phyloP scores from a whole-genome alignment of 2,113 vertebrate species.

The Anarrhichthys ocellatus region DNA sequence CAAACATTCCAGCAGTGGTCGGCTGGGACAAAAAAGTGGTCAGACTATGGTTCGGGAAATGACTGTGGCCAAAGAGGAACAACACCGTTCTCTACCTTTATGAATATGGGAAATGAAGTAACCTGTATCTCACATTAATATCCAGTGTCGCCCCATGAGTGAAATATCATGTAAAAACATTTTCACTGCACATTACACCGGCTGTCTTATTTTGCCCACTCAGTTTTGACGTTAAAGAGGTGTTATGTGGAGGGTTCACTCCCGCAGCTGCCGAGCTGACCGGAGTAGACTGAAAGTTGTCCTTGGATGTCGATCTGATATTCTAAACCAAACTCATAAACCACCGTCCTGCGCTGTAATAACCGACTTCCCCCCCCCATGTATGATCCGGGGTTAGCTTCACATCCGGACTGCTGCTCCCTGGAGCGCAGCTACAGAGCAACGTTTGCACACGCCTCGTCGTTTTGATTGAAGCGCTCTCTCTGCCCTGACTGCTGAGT shows the following conservation, averaged over 20 bases:
- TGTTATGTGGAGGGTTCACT: slow-evolving; percentile 70
- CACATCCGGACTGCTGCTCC: slow-evolving; percentile 82
- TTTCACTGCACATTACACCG: slow-evolving; percentile 57
- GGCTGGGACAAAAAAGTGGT: slow-evolving; percentile 28
- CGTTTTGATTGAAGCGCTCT: slow-evolving; percentile 35
- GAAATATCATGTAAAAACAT: slow-evolving; percentile 63
- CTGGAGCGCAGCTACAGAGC: slow-evolving; percentile 61
- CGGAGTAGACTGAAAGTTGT: slow-evolving; percentile 68
- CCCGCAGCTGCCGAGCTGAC: slow-evolving; percentile 70
- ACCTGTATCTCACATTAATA: slow-evolving; percentile 60
- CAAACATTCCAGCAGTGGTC: slow-evolving; percentile 58
- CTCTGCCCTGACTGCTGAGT: slow-evolving; percentile 14
- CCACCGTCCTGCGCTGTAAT: slow-evolving; percentile 64
- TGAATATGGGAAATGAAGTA: slow-evolving; percentile 57
- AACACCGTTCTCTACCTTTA: slow-evolving; percentile 44
- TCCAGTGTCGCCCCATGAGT: slow-evolving; percentile 55
- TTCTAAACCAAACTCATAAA: slow-evolving; percentile 78
- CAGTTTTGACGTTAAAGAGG: slow-evolving; percentile 75
- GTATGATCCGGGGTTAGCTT: slow-evolving; percentile 75
- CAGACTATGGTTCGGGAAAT: slow-evolving; percentile 54
- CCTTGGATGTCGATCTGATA: slow-evolving; percentile 73
- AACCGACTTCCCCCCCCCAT: slow-evolving; percentile 74
- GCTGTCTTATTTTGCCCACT: slow-evolving; percentile 62
- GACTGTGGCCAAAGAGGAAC: slow-evolving; percentile 49
- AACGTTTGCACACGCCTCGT: slow-evolving; percentile 52